Evolutionary conservation across 64 coral and sea anemone species (phyloP).

Genomic region (Anthopleura sola): DNA sequence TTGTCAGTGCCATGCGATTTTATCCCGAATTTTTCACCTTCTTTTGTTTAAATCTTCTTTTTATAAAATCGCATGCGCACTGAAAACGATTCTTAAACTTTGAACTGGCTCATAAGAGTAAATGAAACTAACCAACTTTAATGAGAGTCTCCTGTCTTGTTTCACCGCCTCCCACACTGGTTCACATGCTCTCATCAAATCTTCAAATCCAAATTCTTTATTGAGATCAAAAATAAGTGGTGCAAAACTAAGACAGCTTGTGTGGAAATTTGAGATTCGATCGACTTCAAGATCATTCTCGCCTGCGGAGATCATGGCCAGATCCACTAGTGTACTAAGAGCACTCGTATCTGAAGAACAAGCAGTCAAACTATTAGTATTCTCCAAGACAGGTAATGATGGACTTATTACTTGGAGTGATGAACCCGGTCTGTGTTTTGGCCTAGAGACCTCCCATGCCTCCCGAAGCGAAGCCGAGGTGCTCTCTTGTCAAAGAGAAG

Average conservation of each 20-base stretch:
- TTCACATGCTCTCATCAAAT: slow-evolving; percentile 64
- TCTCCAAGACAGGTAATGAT: neutral
- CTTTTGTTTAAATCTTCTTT: too few species aligned
- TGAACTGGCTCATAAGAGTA: neutral
- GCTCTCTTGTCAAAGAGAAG: too few species aligned
- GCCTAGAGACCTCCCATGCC: too few species aligned
- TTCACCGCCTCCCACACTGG: slow-evolving; percentile 84
- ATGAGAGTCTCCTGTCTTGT: slow-evolving; percentile 31
- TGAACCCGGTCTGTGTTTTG: too few species aligned
- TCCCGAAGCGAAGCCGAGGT: neutral
- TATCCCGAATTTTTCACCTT: too few species aligned
- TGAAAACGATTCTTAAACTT: too few species aligned
- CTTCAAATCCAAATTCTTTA: slow-evolving; percentile 55
- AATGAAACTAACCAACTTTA: slow-evolving; percentile 57
- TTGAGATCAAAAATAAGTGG: slow-evolving; percentile 83
- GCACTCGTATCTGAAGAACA: slow-evolving; percentile 41
- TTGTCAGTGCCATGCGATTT: too few species aligned
- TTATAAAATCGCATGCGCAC: too few species aligned
- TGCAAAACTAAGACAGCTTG: slow-evolving; percentile 85
- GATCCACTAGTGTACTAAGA: slow-evolving; percentile 83
- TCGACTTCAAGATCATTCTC: slow-evolving; percentile 89
- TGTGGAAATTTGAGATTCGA: slow-evolving; percentile 77
- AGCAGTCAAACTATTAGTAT: neutral
- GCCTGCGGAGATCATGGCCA: slow-evolving; percentile 89
- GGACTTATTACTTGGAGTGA: too few species aligned